Evolutionary conservation across 1,140 invertebrate genomes (phyloP).

Genomic region (Fopius arisanus): DNA sequence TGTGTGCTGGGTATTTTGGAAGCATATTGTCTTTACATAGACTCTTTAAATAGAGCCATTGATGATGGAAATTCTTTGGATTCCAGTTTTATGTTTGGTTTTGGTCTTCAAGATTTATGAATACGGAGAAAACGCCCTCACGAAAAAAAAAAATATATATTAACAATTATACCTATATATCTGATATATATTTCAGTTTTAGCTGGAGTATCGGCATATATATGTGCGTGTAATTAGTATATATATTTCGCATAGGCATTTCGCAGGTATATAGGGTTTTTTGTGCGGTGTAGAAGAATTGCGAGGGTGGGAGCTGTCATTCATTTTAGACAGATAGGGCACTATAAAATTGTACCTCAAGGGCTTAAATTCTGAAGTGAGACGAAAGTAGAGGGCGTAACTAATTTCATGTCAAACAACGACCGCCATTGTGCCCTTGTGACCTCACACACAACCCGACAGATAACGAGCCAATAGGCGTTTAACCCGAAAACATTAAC

Average conservation of each 20-base stretch:
- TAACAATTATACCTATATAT: too few relatives aligned
- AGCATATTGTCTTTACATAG: not conserved
- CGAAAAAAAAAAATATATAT: too few relatives aligned
- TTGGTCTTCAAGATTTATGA: too few relatives aligned
- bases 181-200: too few relatives aligned
- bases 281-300: too few relatives aligned
- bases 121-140: not conserved
- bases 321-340: not conserved
- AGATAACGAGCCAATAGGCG: constrained; percentile 20
- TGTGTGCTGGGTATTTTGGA: not conserved
- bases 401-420: constrained; percentile 18
- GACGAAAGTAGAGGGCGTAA: constrained; percentile 16
- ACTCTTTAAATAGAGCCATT: not conserved
- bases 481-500: constrained; percentile 25
- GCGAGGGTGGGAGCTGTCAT: not conserved
- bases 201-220: too few relatives aligned
- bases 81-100: not conserved
- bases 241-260: too few relatives aligned
- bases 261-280: too few relatives aligned
- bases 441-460: not conserved
- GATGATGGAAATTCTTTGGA: not conserved
- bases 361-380: not conserved
- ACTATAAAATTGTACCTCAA: not conserved
- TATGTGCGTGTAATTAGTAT: too few relatives aligned
- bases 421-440: not conserved